Conservation (phyloP, 92 coral and sea anemone species). For the Palythoa caribaeorum region DNA sequence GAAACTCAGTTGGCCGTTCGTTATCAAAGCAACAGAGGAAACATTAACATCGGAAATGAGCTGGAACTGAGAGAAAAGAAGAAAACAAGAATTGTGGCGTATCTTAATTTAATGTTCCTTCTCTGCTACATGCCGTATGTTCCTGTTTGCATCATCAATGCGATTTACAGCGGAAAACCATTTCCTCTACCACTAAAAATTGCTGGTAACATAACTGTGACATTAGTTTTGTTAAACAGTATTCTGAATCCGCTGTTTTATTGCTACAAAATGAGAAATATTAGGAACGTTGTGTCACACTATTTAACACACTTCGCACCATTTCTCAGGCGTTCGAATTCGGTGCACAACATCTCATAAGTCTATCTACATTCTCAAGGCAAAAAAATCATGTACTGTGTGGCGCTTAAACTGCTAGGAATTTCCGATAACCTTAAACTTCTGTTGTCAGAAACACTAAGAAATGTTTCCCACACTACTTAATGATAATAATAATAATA, state of each 20-base stretch:
- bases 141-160: conserved; percentile 27
- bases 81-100: conserved; percentile 30
- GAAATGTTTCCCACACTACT: no score
- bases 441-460: no score
- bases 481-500: no score
- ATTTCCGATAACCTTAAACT: no score
- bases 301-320: not conserved
- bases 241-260: conserved; percentile 30
- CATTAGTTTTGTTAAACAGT: conserved; percentile 21
- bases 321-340: not conserved
- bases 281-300: conserved; percentile 2
- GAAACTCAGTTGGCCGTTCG: not conserved
- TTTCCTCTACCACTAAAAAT: conserved; percentile 21
- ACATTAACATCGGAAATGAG: not conserved
- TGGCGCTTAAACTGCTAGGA: no score
- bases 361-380: no score
- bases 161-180: conserved; percentile 15
- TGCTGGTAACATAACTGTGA: conserved; percentile 30
- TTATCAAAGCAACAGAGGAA: not conserved
- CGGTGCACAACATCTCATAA: not conserved
- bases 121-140: conserved; percentile 60
- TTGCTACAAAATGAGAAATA: conserved; percentile 14
- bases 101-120: conserved; percentile 47
- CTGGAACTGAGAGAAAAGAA: not conserved
- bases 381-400: no score